Percentiles rank a stretch among this genome's conserved stretches.
These are phyloP conservation scores for Coelopa frigida DNA, from an alignment of 1,140 invertebrate genomes.

Conservation along the genomic window DNA sequence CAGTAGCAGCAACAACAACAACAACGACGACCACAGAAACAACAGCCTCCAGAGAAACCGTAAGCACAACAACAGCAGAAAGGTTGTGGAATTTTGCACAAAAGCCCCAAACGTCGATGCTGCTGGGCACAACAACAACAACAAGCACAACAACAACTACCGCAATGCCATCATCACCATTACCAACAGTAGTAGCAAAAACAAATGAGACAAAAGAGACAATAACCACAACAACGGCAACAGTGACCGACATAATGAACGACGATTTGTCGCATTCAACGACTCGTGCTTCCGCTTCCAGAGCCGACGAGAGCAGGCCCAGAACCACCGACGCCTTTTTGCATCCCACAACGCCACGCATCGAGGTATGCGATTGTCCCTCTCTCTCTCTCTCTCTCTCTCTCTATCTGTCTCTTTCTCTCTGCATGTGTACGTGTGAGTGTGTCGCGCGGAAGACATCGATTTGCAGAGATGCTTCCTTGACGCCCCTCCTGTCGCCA, in stretches of 20 bases:
- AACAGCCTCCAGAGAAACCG: not conserved
- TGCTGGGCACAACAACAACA: conserved; percentile 23
- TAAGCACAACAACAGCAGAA: not conserved
- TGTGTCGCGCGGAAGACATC: no score
- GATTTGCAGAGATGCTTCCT: no score
- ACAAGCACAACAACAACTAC: conserved; percentile 3
- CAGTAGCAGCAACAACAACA: not conserved
- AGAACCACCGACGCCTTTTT: no score
- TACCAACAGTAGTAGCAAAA: not conserved
- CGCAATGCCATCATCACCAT: conserved; percentile 8
- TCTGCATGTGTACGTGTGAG: no score
- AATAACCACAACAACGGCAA: conserved; percentile 4
- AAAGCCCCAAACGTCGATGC: conserved; percentile 22
- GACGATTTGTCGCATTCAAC: no score
- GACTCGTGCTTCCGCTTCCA: conserved; percentile 23
- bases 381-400: no score
- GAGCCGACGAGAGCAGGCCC: conserved; percentile 14
- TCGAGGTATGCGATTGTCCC: no score
- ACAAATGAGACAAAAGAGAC: not conserved
- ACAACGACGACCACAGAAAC: not conserved
- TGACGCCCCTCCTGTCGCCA: no score
- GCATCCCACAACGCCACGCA: no score
- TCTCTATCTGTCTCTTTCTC: no score
- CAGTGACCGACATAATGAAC: not conserved
- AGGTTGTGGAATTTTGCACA: conserved; percentile 14